A percentile compares a stretch with the other conserved stretches of the same genome.
These are phyloP conservation scores for Terrapene triunguis DNA, from an alignment of 2,113 vertebrate genomes.

Conservation along the genomic window DNA sequence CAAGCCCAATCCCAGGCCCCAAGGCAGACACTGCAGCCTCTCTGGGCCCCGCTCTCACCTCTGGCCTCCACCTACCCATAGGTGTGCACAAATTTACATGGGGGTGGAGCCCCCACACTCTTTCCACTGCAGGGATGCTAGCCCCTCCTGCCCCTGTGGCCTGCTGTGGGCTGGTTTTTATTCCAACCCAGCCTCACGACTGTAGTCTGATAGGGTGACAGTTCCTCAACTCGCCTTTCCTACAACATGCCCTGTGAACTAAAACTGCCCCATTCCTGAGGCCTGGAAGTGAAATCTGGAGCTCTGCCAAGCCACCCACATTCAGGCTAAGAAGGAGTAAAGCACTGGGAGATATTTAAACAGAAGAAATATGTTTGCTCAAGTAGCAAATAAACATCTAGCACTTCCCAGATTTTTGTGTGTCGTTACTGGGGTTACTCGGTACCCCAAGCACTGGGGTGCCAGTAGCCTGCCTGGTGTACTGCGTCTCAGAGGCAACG, in stretches of 20 bases:
- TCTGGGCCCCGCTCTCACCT: too few species aligned
- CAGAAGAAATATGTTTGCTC: not conserved
- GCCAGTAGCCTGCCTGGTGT: accelerated
- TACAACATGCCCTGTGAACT: not conserved
- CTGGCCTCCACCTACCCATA: too few species aligned
- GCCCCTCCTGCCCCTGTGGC: too few species aligned
- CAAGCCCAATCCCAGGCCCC: too few species aligned
- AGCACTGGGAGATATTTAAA: not conserved
- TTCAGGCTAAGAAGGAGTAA: not conserved
- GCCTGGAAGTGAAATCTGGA: not conserved
- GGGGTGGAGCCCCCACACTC: too few species aligned
- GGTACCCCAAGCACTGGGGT: not conserved
- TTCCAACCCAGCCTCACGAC: not conserved
- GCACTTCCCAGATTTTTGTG: not conserved
- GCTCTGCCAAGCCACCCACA: not conserved
- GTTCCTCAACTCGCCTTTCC: not conserved
- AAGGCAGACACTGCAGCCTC: too few species aligned
- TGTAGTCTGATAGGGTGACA: not conserved
- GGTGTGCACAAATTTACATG: too few species aligned
- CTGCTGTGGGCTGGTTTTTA: not conserved
- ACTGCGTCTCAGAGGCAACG: too few species aligned
- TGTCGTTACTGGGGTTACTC: not conserved
- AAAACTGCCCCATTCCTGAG: not conserved
- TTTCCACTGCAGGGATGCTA: too few species aligned
- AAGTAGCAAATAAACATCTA: not conserved